Conservation (phyloP, 2,113 vertebrate species). For the Epinephelus moara region DNA sequence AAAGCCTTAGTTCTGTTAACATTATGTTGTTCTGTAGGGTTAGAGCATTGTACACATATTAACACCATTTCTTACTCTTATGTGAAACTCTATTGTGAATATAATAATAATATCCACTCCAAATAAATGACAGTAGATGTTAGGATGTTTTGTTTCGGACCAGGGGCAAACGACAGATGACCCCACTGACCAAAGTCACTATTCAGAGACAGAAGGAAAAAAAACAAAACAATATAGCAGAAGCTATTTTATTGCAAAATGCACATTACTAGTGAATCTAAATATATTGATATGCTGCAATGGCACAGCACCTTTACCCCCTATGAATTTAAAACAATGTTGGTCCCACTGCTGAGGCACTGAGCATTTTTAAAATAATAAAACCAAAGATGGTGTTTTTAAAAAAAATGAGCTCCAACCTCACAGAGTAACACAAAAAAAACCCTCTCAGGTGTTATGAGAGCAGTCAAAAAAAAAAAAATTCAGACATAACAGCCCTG, state of each 20-base stretch:
- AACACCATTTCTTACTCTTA: too few relatives aligned
- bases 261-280: neutral
- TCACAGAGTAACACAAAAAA: neutral
- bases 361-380: neutral
- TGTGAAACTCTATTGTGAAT: too few relatives aligned
- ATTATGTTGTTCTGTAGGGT: too few relatives aligned
- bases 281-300: neutral
- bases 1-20: too few relatives aligned
- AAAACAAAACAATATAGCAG: too few relatives aligned
- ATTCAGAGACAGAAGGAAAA: too few relatives aligned
- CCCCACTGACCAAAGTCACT: neutral
- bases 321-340: neutral
- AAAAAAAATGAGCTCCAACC: neutral
- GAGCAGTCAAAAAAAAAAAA: slow-evolving; percentile 7
- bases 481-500: neutral
- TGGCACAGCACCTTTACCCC: neutral
- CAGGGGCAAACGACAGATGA: neutral
- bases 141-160: neutral
- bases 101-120: too few relatives aligned
- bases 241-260: neutral
- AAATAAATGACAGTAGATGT: neutral
- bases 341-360: neutral
- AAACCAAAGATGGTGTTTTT: neutral
- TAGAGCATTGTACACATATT: too few relatives aligned
- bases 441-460: neutral